Evolutionary conservation across 2,888 invertebrate genomes (phyloP).

Genomic region (Eristalis intricaria): DNA sequence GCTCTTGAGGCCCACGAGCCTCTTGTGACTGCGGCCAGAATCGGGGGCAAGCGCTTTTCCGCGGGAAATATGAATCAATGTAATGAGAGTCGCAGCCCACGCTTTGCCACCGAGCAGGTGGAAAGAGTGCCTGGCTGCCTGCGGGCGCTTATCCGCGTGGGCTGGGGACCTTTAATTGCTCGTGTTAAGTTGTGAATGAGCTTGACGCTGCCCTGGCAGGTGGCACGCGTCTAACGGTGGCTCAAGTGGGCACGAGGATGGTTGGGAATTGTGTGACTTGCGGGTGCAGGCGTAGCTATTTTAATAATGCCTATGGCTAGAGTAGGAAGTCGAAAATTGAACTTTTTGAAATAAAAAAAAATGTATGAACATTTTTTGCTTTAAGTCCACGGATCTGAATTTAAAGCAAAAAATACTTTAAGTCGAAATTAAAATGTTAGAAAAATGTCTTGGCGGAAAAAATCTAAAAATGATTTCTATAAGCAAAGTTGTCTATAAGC

Average conservation of each 20-base stretch:
- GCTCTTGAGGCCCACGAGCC: slow-evolving; percentile 35
- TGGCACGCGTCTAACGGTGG: slow-evolving; percentile 5
- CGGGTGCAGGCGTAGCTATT: neutral
- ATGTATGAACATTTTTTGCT: no score
- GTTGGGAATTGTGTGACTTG: neutral
- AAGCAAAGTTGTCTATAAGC: no score
- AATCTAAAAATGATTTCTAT: no score
- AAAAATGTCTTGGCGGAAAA: no score
- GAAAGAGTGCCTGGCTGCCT: slow-evolving; percentile 20
- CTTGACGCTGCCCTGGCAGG: slow-evolving; percentile 22
- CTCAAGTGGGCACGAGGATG: neutral
- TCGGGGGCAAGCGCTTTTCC: slow-evolving; percentile 47
- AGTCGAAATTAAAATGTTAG: no score
- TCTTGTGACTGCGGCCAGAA: slow-evolving; percentile 30
- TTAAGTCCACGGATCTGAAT: no score
- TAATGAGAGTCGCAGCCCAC: slow-evolving; percentile 60
- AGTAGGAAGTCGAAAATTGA: no score
- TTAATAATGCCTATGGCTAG: no score
- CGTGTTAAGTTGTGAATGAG: slow-evolving; percentile 47
- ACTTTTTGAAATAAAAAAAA: no score
- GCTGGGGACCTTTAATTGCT: slow-evolving; percentile 40
- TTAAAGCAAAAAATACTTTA: no score
- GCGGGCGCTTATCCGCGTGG: slow-evolving; percentile 22
- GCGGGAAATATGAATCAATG: slow-evolving; percentile 61
- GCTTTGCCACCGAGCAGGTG: slow-evolving; percentile 45